These are phyloP conservation scores for Papilio helenus DNA, from an alignment of 1,140 invertebrate species.

Conservation along the genomic window DNA sequence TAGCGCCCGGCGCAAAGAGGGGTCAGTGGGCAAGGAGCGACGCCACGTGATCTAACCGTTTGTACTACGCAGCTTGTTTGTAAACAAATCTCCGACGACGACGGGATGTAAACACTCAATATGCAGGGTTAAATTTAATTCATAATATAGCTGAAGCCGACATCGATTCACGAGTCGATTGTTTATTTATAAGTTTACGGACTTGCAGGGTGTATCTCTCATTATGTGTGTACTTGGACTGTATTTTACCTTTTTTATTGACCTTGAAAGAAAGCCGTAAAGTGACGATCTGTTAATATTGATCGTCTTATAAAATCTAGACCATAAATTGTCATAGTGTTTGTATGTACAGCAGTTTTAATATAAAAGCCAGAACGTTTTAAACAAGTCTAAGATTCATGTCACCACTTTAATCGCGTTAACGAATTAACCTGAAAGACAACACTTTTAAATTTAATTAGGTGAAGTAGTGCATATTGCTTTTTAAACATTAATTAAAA, in stretches of 20 bases:
- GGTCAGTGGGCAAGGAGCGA: conserved; percentile 17
- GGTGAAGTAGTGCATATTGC: too few relatives aligned
- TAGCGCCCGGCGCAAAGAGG: conserved; percentile 12
- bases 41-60: conserved; percentile 11
- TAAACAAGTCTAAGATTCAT: too few relatives aligned
- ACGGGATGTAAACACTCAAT: conserved; percentile 20
- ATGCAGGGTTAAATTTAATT: conserved; percentile 28
- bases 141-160: background rate
- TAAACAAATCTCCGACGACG: conserved; percentile 14
- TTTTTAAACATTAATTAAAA: too few relatives aligned
- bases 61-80: conserved; percentile 20
- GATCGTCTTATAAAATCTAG: background rate
- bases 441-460: too few relatives aligned
- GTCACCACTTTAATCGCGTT: too few relatives aligned
- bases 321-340: background rate
- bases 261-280: background rate
- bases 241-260: background rate
- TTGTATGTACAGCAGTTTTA: background rate
- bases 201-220: background rate
- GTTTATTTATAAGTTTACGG: background rate
- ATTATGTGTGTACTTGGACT: background rate
- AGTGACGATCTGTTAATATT: too few relatives aligned
- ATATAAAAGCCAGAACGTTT: too few relatives aligned
- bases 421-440: too few relatives aligned
- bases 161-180: background rate